Conservation (phyloP, 2,113 vertebrate species). For the human (Homo sapiens) region DNA sequence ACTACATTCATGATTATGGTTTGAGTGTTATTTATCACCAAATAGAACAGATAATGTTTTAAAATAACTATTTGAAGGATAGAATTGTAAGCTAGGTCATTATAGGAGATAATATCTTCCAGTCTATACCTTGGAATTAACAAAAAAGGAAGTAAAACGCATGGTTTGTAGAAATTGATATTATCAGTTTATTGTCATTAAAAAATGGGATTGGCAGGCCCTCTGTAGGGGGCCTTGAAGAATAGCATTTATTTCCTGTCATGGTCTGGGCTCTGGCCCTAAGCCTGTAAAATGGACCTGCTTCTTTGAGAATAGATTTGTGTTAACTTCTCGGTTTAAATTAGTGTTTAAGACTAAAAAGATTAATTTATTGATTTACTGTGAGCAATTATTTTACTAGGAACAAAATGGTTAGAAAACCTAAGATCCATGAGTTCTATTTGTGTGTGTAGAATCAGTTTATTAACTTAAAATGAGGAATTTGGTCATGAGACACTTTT, state of each 20-base stretch:
- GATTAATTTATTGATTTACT: neutral
- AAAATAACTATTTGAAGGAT: neutral
- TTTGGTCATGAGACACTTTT: neutral
- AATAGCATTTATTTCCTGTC: neutral
- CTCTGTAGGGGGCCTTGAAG: neutral
- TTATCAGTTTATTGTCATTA: neutral
- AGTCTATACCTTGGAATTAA: neutral
- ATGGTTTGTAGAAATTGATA: neutral
- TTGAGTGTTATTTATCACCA: neutral
- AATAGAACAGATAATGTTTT: neutral
- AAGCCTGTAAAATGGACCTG: neutral
- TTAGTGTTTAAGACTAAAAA: neutral
- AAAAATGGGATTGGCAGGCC: neutral
- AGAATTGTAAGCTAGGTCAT: neutral
- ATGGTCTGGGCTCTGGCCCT: neutral
- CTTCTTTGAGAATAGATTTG: neutral
- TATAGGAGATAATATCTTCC: neutral
- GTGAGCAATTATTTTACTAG: neutral
- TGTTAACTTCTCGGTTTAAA: neutral
- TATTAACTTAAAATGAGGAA: neutral
- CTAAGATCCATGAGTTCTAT: neutral
- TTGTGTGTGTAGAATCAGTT: neutral
- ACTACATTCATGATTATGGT: neutral
- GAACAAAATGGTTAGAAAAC: neutral
- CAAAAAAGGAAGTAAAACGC: neutral